Conservation (phyloP, 2,113 vertebrate genomes). For the Megaceryle maxima region DNA sequence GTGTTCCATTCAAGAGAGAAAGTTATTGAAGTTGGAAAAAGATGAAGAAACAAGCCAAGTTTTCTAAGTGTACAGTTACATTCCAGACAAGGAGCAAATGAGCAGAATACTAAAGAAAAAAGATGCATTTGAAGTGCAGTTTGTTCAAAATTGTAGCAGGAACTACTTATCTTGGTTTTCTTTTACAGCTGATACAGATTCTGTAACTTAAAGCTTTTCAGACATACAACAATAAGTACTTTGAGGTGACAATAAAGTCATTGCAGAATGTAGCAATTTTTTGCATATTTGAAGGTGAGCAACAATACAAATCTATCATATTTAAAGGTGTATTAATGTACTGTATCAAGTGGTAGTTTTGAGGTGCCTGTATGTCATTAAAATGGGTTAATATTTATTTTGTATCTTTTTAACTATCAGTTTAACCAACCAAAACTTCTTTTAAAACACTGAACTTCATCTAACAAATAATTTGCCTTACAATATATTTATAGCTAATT, state of each 20-base stretch:
- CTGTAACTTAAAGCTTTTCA: not conserved
- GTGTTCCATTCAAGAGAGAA: not conserved
- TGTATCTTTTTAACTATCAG: not conserved
- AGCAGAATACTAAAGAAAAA: not conserved
- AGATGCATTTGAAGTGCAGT: not conserved
- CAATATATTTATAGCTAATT: not conserved
- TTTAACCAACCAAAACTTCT: not conserved
- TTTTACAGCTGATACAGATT: not conserved
- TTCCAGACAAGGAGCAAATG: not conserved
- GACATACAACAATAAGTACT: not conserved
- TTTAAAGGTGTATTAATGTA: not conserved
- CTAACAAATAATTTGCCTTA: not conserved
- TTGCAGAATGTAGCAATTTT: not conserved
- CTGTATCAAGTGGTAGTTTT: not conserved
- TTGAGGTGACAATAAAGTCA: not conserved
- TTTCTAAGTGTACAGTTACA: not conserved
- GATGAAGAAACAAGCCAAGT: not conserved
- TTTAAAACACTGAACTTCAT: not conserved
- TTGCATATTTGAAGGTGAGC: not conserved
- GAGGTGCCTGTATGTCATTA: not conserved
- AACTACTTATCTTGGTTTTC: not conserved
- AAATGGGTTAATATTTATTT: not conserved
- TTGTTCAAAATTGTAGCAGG: not conserved
- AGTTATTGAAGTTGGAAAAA: not conserved
- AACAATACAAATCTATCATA: not conserved